Percentiles rank a stretch among this genome's conserved stretches.
These are phyloP conservation scores for Hydraecia micacea DNA, from an alignment of 2,888 invertebrate genomes.

Conservation along the genomic window DNA sequence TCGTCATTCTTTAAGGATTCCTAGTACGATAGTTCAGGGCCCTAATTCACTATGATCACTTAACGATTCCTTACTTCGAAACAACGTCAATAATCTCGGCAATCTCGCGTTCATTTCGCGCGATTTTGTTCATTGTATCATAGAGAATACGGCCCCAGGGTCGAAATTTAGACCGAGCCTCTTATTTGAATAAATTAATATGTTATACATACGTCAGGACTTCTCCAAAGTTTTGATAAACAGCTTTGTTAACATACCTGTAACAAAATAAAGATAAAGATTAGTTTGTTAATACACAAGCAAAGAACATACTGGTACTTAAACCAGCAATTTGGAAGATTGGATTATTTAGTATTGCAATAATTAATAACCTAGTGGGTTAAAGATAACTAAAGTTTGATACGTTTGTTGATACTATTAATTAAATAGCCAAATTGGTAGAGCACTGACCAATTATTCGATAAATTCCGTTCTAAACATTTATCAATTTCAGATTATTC, in stretches of 20 bases:
- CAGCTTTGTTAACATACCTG: slow-evolving; percentile 60
- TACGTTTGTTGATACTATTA: slow-evolving; percentile 26
- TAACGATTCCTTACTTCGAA: not conserved
- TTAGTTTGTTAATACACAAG: slow-evolving; percentile 33
- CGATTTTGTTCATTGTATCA: not conserved
- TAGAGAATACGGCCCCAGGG: no score
- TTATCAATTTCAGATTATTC: slow-evolving; percentile 35
- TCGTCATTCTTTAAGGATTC: not conserved
- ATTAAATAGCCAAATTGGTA: slow-evolving; percentile 26
- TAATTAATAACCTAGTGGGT: slow-evolving; percentile 21
- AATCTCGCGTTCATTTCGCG: not conserved
- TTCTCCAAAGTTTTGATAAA: not conserved
- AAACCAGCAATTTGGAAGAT: not conserved
- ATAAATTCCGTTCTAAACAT: slow-evolving; percentile 25
- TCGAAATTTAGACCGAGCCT: not conserved
- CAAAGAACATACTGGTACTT: not conserved
- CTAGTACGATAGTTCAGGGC: not conserved
- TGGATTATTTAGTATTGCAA: slow-evolving; percentile 27
- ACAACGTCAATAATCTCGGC: not conserved
- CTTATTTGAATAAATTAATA: not conserved
- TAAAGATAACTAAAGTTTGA: slow-evolving; percentile 18
- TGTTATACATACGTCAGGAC: slow-evolving; percentile 37
- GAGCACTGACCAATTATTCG: slow-evolving; percentile 15
- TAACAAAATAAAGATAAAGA: slow-evolving; percentile 52
- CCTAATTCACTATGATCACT: not conserved